These are phyloP conservation scores for Hyla sarda DNA, from an alignment of 2,113 vertebrate genomes.

Conservation along the genomic window DNA sequence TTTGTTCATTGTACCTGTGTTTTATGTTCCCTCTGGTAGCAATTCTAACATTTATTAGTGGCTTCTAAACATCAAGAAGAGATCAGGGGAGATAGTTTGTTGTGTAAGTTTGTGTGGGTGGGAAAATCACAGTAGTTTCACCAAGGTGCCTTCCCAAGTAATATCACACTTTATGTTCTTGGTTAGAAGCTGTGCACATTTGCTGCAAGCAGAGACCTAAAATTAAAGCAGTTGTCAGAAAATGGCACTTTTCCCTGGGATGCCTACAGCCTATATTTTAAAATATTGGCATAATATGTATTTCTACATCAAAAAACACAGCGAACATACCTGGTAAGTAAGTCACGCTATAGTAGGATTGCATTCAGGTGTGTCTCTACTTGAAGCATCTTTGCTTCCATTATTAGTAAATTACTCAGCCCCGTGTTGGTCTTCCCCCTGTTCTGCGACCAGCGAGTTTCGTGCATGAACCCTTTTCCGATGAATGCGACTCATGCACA, in stretches of 20 bases:
- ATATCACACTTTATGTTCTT: conserved; percentile 27
- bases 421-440: too few relatives aligned
- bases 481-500: too few relatives aligned
- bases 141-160: conserved; percentile 40
- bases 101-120: conserved; percentile 9
- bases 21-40: conserved; percentile 11
- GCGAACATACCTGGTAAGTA: background rate
- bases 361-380: background rate
- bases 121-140: background rate
- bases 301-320: background rate
- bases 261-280: conserved; percentile 13
- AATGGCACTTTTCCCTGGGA: conserved; percentile 4
- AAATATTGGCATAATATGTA: background rate
- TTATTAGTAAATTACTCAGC: background rate
- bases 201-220: conserved; percentile 38
- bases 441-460: too few relatives aligned
- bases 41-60: conserved; percentile 9
- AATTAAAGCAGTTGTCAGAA: conserved; percentile 37
- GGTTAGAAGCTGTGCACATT: conserved; percentile 35
- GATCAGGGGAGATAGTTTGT: background rate
- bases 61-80: conserved; percentile 11
- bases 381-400: background rate
- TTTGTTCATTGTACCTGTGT: background rate
- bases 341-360: background rate
- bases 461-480: too few relatives aligned